Conservation (phyloP, 2,113 vertebrate species). For the Mus pahari region DNA sequence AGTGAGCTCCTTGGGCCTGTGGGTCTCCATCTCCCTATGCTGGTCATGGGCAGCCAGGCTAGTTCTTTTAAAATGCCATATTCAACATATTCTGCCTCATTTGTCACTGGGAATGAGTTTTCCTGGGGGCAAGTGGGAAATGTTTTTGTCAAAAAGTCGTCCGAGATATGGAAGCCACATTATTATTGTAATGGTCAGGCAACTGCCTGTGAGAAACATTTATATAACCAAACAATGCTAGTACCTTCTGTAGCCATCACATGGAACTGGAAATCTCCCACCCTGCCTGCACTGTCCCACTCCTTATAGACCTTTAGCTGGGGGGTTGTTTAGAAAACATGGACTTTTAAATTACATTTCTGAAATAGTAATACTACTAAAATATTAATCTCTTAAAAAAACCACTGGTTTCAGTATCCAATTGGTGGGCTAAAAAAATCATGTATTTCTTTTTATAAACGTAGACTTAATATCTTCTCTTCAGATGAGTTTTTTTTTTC, state of each 20-base stretch:
- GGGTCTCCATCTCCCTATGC: neutral
- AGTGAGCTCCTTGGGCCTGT: neutral
- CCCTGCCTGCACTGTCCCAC: neutral
- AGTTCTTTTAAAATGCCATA: neutral
- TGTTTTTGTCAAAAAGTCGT: neutral
- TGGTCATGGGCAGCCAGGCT: too few species aligned
- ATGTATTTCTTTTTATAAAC: conserved; percentile 51
- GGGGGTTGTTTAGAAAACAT: neutral
- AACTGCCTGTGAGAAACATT: neutral
- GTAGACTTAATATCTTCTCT: neutral
- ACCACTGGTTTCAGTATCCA: neutral
- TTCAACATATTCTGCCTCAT: neutral
- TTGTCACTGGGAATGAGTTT: neutral
- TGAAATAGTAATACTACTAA: neutral
- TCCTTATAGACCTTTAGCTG: neutral
- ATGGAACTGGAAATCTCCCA: conserved; percentile 6
- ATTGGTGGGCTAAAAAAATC: neutral
- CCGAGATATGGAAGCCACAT: conserved; percentile 45
- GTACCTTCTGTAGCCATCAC: neutral
- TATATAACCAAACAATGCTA: neutral
- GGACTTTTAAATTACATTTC: neutral
- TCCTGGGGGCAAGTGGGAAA: neutral
- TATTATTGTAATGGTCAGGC: neutral
- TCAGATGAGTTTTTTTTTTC: neutral
- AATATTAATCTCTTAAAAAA: conserved; percentile 9